Conservation (phyloP, 2,888 invertebrate genomes). For the Tipula confusa region DNA sequence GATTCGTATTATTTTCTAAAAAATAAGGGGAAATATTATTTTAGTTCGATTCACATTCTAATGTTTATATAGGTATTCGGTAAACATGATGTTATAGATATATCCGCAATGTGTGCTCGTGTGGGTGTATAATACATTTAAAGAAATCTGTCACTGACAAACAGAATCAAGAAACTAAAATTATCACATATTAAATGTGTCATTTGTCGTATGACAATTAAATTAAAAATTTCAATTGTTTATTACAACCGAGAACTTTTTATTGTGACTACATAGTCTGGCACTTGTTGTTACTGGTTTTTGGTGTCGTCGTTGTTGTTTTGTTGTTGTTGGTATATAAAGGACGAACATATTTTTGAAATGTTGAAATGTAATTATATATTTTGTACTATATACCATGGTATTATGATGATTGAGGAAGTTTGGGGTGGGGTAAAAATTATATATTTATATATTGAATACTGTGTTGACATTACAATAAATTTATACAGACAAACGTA, state of each 20-base stretch:
- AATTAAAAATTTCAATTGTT: neutral
- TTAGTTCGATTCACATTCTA: neutral
- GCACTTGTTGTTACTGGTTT: too few relatives aligned
- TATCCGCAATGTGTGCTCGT: too few relatives aligned
- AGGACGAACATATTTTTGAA: neutral
- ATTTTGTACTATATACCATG: neutral
- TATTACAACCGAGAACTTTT: neutral
- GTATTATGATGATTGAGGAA: neutral
- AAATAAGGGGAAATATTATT: neutral
- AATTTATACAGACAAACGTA: neutral
- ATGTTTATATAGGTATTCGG: neutral
- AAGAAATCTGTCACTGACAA: neutral
- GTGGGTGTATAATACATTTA: neutral
- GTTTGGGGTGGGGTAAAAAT: neutral
- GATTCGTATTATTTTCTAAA: neutral
- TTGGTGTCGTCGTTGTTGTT: neutral
- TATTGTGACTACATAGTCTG: neutral
- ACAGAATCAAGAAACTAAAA: neutral
- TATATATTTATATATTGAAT: neutral
- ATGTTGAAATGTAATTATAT: neutral
- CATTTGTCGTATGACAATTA: neutral
- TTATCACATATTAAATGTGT: neutral
- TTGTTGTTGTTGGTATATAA: neutral
- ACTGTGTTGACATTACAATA: neutral
- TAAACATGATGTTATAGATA: neutral